These are phyloP conservation scores for Tautogolabrus adspersus DNA, from an alignment of 2,113 vertebrate species.

Conservation along the genomic window DNA sequence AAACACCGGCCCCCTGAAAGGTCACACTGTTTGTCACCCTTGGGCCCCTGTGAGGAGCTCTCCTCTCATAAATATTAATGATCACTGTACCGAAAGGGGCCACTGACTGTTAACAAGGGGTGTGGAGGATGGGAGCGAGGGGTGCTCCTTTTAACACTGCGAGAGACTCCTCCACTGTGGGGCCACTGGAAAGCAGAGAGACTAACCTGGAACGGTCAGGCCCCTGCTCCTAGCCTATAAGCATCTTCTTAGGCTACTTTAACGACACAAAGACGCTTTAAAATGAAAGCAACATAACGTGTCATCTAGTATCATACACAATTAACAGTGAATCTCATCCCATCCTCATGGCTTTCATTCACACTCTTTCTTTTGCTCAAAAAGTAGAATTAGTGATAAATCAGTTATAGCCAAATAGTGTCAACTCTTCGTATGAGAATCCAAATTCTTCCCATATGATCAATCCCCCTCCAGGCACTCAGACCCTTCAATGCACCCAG, in stretches of 20 bases:
- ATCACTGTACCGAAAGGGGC: slow-evolving; percentile 49
- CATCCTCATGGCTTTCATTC: too few species aligned
- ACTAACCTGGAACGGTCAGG: slow-evolving; percentile 39
- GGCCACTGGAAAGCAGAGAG: slow-evolving; percentile 41
- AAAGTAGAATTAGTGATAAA: background rate
- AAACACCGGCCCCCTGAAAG: slow-evolving; percentile 73
- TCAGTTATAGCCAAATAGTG: slow-evolving; percentile 1
- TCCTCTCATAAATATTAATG: slow-evolving; percentile 78
- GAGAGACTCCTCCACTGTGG: slow-evolving; percentile 35
- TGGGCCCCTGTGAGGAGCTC: slow-evolving; percentile 52
- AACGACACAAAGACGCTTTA: too few species aligned
- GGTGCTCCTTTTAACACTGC: slow-evolving; percentile 29
- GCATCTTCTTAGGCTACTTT: slow-evolving; percentile 6
- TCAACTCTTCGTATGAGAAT: slow-evolving; percentile 29
- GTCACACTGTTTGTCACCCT: slow-evolving; percentile 73
- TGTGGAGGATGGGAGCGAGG: slow-evolving; percentile 24
- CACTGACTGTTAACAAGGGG: slow-evolving; percentile 54
- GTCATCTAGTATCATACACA: too few species aligned
- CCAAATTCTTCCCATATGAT: slow-evolving; percentile 39
- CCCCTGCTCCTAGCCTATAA: slow-evolving; percentile 41
- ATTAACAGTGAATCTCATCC: too few species aligned
- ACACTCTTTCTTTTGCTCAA: too few species aligned
- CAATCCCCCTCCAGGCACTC: slow-evolving; percentile 17
- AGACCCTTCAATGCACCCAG: slow-evolving; percentile 22
- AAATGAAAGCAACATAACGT: too few species aligned